Evolutionary conservation across 2,888 invertebrate species (phyloP), one percentile per base, ranked within the genome.

Genomic region (Harpalus rubripes): DNA sequence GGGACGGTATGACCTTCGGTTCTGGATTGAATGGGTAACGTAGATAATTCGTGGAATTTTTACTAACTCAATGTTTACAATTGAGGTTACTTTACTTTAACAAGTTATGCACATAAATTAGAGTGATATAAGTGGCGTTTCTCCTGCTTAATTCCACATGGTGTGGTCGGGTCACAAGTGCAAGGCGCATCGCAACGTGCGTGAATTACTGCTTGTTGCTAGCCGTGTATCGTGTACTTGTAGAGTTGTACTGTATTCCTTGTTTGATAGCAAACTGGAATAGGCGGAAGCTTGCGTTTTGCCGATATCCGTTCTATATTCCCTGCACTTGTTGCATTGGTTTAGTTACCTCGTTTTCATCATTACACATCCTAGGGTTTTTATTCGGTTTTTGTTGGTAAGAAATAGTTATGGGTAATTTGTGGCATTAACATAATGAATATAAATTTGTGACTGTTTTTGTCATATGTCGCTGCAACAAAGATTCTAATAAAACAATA

Each of bases 261-360:
- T 81, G 68, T 56, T 81, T 81, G 81, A 81, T 81, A 84, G 74
- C 74, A 83, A 83, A 83, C 74, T 83, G 59, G 83, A 83, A 74
- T 83, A 44, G 74, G 32, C 83, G 83, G 83, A 83, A 83, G 74
- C 15, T 41, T 18, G 58, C 76, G 83, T 76, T 83, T 74, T 83
- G 16, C 63, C 58, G 74, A 83, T 83, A 83, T 83, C 83, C 83
- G 83, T 83, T 83, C 83, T 83, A 83, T 74, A 83, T 83, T 83
- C 39, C 72, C 59, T 72, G 16, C 74, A 74, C 83, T 74, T 52
- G 56, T 2, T 44, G 16, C 72, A 78, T 10, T 58, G 78, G 78
- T 78, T 58, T 58, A 78, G 78, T 78, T 78, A 78, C 78, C 78
- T 78, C 78, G 26, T 78, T 78, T 58, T 52, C 44, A 52, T 52